Percentiles rank a stretch among this genome's conserved stretches.
These are phyloP conservation scores for Polydrusus tereticollis DNA, from an alignment of 2,888 invertebrate genomes.

Conservation along the genomic window DNA sequence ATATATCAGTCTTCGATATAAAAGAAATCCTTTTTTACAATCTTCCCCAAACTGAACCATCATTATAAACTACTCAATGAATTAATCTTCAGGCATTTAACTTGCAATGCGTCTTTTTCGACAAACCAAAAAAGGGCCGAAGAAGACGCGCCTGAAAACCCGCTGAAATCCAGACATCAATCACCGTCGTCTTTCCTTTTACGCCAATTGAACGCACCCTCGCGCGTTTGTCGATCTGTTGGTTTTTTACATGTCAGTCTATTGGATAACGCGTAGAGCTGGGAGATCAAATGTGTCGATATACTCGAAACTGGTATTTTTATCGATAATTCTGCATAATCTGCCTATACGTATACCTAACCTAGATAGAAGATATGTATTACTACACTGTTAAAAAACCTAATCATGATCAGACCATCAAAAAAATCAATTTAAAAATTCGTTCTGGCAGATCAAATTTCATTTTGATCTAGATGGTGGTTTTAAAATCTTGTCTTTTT, in stretches of 20 bases:
- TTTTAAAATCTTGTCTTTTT: too few species aligned
- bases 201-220: conserved; percentile 28
- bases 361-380: too few species aligned
- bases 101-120: conserved; percentile 6
- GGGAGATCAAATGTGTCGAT: too few species aligned
- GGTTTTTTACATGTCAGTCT: conserved; percentile 15
- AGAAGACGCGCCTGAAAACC: conserved; percentile 1
- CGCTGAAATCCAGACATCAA: conserved; percentile 22
- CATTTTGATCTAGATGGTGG: too few species aligned
- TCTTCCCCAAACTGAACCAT: neutral
- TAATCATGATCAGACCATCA: too few species aligned
- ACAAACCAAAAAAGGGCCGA: neutral
- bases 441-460: too few species aligned
- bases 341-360: too few species aligned
- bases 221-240: neutral
- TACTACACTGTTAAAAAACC: too few species aligned
- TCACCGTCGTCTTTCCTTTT: conserved; percentile 16
- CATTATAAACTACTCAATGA: neutral
- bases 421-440: too few species aligned
- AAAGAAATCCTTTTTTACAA: neutral
- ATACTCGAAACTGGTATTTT: too few species aligned
- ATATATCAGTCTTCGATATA: too few species aligned
- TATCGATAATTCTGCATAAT: too few species aligned
- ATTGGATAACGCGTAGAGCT: conserved; percentile 7
- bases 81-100: conserved; percentile 6